Percentiles rank a stretch among this genome's conserved stretches.
phyloP scores from a whole-genome alignment of 2,888 invertebrate genomes.

The Limulus polyphemus region DNA sequence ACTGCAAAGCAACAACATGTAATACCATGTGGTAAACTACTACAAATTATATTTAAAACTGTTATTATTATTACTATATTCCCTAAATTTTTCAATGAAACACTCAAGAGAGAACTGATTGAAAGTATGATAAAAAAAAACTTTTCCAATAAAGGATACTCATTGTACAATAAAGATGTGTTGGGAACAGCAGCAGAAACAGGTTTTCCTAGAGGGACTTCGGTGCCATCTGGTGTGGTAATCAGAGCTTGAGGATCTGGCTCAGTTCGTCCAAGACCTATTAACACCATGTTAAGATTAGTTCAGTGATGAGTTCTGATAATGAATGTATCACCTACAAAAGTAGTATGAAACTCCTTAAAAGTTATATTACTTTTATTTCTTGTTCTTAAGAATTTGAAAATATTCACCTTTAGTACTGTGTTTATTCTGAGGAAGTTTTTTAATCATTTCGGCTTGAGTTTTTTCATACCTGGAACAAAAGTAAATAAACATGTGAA shows the following conservation, averaged over 20 bases:
- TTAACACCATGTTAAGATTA: neutral
- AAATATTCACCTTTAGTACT: conserved; percentile 59
- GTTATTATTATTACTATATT: too few species aligned
- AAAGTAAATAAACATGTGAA: conserved; percentile 10
- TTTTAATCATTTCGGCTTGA: conserved; percentile 56
- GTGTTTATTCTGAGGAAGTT: conserved; percentile 68
- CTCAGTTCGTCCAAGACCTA: conserved; percentile 58
- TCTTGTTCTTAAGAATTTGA: neutral
- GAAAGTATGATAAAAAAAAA: neutral
- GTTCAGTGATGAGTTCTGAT: too few species aligned
- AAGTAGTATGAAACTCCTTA: too few species aligned
- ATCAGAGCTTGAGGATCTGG: conserved; percentile 58
- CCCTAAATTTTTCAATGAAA: too few species aligned
- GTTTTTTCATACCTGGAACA: conserved; percentile 56
- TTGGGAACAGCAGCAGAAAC: conserved; percentile 31
- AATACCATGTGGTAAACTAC: too few species aligned
- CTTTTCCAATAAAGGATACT: conserved; percentile 54
- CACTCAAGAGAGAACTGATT: too few species aligned
- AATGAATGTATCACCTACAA: too few species aligned
- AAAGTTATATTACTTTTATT: too few species aligned
- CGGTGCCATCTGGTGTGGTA: conserved; percentile 51
- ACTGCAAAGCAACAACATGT: too few species aligned
- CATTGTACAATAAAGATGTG: conserved; percentile 70
- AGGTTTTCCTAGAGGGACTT: conserved; percentile 63
- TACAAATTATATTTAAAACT: too few species aligned